Percentiles rank a stretch among this genome's conserved stretches.
Evolutionary conservation across 2,797 vertebrate species (phyloP).

Genomic region (Cygnus olor): DNA sequence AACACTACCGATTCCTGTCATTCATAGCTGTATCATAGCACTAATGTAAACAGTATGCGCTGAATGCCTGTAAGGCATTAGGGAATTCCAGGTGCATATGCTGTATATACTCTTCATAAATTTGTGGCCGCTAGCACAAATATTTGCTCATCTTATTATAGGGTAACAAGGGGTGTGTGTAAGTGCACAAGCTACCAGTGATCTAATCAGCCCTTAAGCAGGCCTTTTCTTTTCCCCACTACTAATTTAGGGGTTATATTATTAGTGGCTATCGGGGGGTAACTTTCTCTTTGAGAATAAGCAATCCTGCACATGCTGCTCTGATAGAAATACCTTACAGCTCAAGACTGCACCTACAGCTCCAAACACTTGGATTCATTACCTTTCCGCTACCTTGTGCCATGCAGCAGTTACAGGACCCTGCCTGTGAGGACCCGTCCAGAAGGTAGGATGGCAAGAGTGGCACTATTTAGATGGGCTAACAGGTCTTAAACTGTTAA

Average conservation of each 20-base stretch:
- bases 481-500: neutral
- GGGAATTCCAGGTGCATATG: neutral
- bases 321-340: neutral
- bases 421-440: neutral
- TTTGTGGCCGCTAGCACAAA: neutral
- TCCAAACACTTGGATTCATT: neutral
- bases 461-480: neutral
- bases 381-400: neutral
- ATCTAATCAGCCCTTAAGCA: neutral
- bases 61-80: neutral
- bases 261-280: neutral
- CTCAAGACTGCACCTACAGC: neutral
- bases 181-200: neutral
- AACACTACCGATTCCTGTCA: neutral
- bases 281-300: neutral
- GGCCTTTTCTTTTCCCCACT: neutral
- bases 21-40: neutral
- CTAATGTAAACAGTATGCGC: neutral
- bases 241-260: neutral
- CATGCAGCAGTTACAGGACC: neutral
- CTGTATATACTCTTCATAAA: neutral
- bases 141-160: neutral
- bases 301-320: neutral
- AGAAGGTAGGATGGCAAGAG: neutral
- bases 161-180: neutral